Conservation (phyloP, 2,888 invertebrate genomes). For the Peribatodes rhomboidaria region DNA sequence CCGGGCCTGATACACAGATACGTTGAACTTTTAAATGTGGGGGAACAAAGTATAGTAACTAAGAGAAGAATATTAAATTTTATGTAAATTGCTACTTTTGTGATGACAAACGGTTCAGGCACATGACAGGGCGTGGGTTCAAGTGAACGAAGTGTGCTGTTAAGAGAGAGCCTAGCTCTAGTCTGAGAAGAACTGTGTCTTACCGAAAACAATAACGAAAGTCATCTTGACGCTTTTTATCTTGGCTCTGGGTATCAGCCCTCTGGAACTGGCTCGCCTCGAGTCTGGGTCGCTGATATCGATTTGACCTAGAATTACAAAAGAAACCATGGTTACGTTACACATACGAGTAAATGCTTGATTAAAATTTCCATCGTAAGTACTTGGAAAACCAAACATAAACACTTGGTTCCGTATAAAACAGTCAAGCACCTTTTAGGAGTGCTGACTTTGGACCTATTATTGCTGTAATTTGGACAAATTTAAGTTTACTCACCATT, state of each 20-base stretch:
- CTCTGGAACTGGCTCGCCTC: constrained; percentile 94
- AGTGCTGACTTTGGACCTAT: too few relatives aligned
- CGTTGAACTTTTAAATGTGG: too few relatives aligned
- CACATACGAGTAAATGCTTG: neutral
- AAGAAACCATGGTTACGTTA: neutral
- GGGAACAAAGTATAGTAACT: too few relatives aligned
- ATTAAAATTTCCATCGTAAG: too few relatives aligned
- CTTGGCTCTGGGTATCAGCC: constrained; percentile 97
- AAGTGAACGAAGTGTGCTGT: neutral
- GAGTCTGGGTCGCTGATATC: constrained; percentile 85
- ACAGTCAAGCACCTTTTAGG: too few relatives aligned
- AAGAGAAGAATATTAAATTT: too few relatives aligned
- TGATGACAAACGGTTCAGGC: too few relatives aligned
- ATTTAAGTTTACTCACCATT: constrained; percentile 63
- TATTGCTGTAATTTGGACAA: neutral
- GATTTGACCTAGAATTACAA: constrained; percentile 71
- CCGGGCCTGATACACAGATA: too few relatives aligned
- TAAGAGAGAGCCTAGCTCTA: neutral
- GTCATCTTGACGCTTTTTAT: constrained; percentile 99
- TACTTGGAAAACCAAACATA: too few relatives aligned
- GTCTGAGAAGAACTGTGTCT: constrained; percentile 62
- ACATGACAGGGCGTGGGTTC: too few relatives aligned
- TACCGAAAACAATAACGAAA: constrained; percentile 97
- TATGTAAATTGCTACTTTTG: too few relatives aligned
- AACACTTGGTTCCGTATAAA: too few relatives aligned